Percentiles rank a stretch among this genome's conserved stretches.
Conservation (phyloP, 2,888 invertebrate species). For the Drosophila colorata region DNA sequence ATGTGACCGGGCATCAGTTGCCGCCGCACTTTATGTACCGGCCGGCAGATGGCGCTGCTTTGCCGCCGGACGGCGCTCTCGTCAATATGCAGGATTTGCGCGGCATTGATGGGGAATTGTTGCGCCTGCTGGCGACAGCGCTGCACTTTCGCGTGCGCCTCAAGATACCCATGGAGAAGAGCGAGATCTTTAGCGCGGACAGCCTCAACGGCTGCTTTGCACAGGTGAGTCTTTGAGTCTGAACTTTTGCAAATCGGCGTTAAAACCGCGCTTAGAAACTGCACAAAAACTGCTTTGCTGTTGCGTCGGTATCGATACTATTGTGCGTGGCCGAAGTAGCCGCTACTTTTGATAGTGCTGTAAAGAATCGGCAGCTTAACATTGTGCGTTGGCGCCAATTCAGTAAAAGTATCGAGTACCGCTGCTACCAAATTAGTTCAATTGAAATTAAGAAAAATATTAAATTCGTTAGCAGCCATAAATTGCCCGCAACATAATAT, state of each 20-base stretch:
- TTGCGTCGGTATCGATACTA: too few species aligned
- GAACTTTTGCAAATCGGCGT: background rate
- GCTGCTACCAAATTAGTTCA: too few species aligned
- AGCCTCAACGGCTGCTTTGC: conserved; percentile 67
- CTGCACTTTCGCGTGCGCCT: conserved; percentile 70
- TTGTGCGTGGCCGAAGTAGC: background rate
- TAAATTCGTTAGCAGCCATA: too few species aligned
- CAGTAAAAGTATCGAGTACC: too few species aligned
- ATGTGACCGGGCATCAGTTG: conserved; percentile 59
- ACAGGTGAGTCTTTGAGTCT: conserved; percentile 57
- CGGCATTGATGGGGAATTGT: conserved; percentile 78
- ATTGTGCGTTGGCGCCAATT: too few species aligned
- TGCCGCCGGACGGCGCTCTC: conserved; percentile 30
- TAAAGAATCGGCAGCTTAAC: background rate
- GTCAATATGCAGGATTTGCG: conserved; percentile 39
- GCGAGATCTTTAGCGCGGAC: conserved; percentile 34
- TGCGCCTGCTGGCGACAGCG: conserved; percentile 58
- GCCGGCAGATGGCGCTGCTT: conserved; percentile 32
- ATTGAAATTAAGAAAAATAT: too few species aligned
- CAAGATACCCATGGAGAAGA: conserved; percentile 50
- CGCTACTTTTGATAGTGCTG: background rate
- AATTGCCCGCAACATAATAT: too few species aligned
- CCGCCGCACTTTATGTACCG: conserved; percentile 70
- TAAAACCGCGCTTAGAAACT: background rate
- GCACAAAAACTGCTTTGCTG: background rate